Evolutionary conservation across 1,140 invertebrate species (phyloP).

Genomic region (Gerris buenoi): DNA sequence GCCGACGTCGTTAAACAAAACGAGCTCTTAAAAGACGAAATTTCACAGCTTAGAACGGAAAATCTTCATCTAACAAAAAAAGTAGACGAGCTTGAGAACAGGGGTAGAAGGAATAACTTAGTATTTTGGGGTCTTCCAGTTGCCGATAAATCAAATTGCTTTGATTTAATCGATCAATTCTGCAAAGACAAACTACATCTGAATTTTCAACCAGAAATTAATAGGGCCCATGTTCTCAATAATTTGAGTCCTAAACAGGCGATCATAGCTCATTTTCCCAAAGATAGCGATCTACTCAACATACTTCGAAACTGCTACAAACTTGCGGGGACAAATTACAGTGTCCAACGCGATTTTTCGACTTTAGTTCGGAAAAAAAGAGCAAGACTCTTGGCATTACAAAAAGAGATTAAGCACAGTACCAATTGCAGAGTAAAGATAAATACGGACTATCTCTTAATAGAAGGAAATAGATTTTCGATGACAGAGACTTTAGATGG

Average conservation of each 20-base stretch:
- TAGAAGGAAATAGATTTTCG: too few species aligned
- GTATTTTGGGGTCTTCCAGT: neutral
- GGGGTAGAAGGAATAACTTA: neutral
- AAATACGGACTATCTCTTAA: too few species aligned
- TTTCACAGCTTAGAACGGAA: neutral
- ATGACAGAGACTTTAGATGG: too few species aligned
- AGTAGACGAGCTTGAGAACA: neutral
- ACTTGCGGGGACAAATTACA: neutral
- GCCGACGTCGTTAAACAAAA: neutral
- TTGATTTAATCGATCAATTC: neutral
- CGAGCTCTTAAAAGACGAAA: neutral
- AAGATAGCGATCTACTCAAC: neutral
- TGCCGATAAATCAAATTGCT: neutral
- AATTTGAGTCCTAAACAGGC: neutral
- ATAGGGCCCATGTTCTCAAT: neutral
- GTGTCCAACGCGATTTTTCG: neutral
- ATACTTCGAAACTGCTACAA: neutral
- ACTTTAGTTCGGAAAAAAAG: neutral
- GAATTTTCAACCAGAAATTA: neutral
- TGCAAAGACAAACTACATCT: neutral
- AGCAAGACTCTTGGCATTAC: neutral
- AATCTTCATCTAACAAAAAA: neutral
- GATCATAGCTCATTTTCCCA: neutral
- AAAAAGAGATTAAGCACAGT: too few species aligned
- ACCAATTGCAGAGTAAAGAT: too few species aligned